Evolutionary conservation across 1,140 invertebrate species (phyloP).

Genomic region (Eriosoma lanigerum): DNA sequence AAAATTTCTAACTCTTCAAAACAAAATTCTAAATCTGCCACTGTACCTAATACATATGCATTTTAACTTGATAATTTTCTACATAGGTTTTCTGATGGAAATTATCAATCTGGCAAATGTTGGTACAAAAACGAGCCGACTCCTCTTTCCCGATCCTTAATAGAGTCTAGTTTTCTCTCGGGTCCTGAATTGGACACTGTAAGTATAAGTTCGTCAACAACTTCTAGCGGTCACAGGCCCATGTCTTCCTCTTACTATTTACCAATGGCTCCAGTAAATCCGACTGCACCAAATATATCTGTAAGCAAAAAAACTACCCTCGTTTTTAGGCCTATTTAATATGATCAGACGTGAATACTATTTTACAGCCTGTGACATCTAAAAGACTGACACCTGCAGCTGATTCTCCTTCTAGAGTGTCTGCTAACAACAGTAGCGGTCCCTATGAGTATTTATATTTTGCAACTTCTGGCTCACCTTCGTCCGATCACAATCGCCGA

Average conservation of each 20-base stretch:
- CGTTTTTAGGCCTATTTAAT: neutral
- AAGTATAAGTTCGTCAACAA: constrained; percentile 34
- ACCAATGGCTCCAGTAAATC: constrained; percentile 31
- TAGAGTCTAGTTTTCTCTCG: constrained; percentile 39
- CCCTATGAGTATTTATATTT: constrained; percentile 42
- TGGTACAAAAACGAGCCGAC: constrained; percentile 37
- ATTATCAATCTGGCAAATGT: neutral
- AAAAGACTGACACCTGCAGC: constrained; percentile 46
- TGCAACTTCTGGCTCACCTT: constrained; percentile 39
- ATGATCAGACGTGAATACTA: neutral
- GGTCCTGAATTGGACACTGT: constrained; percentile 34
- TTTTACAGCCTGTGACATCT: constrained; percentile 35
- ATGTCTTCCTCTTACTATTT: constrained; percentile 35
- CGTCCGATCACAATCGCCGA: constrained; percentile 56
- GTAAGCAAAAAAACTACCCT: neutral
- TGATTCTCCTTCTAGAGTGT: constrained; percentile 21
- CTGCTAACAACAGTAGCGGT: neutral
- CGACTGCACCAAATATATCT: constrained; percentile 25
- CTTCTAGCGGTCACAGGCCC: constrained; percentile 41
- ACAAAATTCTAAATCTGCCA: too few relatives aligned
- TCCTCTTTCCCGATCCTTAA: constrained; percentile 36
- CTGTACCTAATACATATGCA: too few relatives aligned
- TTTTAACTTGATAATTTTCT: too few relatives aligned
- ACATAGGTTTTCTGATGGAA: constrained; percentile 33
- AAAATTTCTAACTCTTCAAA: too few relatives aligned